These are phyloP conservation scores for Sebastes kiyomatsui DNA, from an alignment of 2,797 vertebrate genomes.

Conservation along the genomic window DNA sequence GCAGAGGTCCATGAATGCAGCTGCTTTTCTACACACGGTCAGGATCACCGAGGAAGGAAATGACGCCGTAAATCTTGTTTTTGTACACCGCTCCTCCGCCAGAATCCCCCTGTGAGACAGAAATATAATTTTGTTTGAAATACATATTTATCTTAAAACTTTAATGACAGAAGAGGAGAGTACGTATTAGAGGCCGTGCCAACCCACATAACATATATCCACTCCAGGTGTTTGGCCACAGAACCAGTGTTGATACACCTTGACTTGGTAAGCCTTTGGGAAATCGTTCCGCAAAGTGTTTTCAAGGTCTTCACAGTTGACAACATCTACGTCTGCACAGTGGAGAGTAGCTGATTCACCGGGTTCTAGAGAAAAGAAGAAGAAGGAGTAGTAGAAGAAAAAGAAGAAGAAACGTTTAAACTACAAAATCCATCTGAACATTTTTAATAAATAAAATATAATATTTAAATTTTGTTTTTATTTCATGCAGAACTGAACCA, in stretches of 20 bases:
- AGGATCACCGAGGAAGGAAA: not conserved
- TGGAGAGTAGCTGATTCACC: not conserved
- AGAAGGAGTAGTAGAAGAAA: too few relatives aligned
- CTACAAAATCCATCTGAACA: not conserved
- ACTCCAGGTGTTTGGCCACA: not conserved
- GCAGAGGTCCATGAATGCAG: conserved; percentile 17
- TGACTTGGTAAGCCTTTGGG: fast-evolving
- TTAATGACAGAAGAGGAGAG: not conserved
- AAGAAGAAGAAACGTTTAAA: too few relatives aligned
- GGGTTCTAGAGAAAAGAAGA: not conserved
- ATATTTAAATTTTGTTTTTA: not conserved
- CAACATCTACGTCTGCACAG: conserved; percentile 11
- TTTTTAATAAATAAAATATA: not conserved
- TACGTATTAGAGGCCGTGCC: not conserved
- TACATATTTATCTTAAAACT: not conserved
- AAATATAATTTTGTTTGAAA: not conserved
- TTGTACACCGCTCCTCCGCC: conserved; percentile 20
- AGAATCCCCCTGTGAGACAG: conserved; percentile 31
- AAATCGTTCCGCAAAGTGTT: not conserved
- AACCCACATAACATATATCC: conserved; percentile 7
- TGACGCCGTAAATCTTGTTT: not conserved
- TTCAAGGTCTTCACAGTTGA: not conserved
- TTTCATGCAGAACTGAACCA: not conserved
- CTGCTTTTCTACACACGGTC: fast-evolving
- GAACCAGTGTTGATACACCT: not conserved